Conservation (phyloP, 2,888 invertebrate genomes). For the Sarcophaga variegata region DNA sequence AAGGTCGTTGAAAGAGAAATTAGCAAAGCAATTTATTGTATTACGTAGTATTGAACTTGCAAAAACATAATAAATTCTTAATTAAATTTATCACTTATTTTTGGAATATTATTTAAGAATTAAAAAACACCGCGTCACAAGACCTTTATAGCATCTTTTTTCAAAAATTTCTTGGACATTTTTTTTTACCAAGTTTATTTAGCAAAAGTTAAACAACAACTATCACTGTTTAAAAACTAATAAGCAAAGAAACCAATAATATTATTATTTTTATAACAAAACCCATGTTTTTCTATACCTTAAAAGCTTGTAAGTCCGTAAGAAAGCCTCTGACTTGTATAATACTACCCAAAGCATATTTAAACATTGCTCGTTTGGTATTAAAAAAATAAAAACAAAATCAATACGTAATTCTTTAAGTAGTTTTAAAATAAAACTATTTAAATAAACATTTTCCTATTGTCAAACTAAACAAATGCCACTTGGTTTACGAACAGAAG, state of each 20-base stretch:
- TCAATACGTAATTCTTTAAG: not conserved
- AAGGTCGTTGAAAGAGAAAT: constrained; percentile 56
- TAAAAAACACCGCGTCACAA: not conserved
- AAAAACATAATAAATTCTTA: not conserved
- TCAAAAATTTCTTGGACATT: constrained; percentile 36
- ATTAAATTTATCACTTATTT: not conserved
- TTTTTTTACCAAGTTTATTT: not conserved
- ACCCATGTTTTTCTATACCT: constrained; percentile 36
- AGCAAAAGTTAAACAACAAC: not conserved
- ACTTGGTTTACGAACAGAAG: not conserved
- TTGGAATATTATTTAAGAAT: not conserved
- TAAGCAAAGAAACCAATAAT: not conserved
- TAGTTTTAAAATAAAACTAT: not conserved
- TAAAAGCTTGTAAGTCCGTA: constrained; percentile 21
- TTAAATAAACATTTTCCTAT: not conserved
- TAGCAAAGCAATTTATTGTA: not conserved
- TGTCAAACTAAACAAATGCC: constrained; percentile 1
- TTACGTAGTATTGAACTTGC: not conserved
- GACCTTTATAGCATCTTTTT: constrained; percentile 26
- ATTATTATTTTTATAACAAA: constrained; percentile 13
- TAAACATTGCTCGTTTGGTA: constrained; percentile 41
- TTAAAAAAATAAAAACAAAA: not conserved
- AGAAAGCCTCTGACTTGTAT: constrained; percentile 47
- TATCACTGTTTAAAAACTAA: not conserved
- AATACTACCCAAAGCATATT: constrained; percentile 30